These are phyloP conservation scores for Xestia ashworthii DNA, from an alignment of 2,888 invertebrate species.

Conservation along the genomic window DNA sequence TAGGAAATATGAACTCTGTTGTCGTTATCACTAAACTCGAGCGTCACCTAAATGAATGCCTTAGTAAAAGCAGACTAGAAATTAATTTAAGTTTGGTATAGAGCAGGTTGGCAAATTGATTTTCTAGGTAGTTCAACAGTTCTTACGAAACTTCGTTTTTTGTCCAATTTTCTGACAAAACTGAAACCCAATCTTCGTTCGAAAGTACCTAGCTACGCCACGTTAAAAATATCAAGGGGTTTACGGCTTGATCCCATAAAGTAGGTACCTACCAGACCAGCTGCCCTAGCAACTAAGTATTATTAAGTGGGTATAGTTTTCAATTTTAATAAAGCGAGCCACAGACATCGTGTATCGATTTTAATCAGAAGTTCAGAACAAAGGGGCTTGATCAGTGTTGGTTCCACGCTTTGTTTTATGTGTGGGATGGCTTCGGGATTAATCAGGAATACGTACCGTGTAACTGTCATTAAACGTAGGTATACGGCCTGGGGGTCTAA, in stretches of 20 bases:
- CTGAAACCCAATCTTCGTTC: not conserved
- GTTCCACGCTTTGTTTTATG: not conserved
- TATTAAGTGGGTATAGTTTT: not conserved
- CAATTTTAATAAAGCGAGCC: conserved; percentile 6
- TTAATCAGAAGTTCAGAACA: conserved; percentile 18
- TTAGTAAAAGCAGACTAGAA: not conserved
- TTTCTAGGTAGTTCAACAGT: not conserved
- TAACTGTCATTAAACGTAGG: no score
- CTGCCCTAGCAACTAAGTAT: not conserved
- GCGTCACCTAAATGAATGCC: not conserved
- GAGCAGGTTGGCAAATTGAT: not conserved
- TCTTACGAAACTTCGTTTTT: not conserved
- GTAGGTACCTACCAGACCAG: not conserved
- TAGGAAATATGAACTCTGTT: not conserved
- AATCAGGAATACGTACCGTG: not conserved
- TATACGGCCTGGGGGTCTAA: no score
- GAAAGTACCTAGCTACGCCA: not conserved
- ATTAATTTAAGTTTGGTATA: not conserved
- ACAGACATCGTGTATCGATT: conserved; percentile 18
- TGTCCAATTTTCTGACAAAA: not conserved
- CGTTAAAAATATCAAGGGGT: conserved; percentile 15
- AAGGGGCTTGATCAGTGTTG: not conserved
- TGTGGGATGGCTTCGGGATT: not conserved
- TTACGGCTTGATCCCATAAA: not conserved
- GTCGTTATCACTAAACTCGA: not conserved